These are phyloP conservation scores for Drosophila nannoptera DNA, from an alignment of 1,140 invertebrate genomes.

Conservation along the genomic window DNA sequence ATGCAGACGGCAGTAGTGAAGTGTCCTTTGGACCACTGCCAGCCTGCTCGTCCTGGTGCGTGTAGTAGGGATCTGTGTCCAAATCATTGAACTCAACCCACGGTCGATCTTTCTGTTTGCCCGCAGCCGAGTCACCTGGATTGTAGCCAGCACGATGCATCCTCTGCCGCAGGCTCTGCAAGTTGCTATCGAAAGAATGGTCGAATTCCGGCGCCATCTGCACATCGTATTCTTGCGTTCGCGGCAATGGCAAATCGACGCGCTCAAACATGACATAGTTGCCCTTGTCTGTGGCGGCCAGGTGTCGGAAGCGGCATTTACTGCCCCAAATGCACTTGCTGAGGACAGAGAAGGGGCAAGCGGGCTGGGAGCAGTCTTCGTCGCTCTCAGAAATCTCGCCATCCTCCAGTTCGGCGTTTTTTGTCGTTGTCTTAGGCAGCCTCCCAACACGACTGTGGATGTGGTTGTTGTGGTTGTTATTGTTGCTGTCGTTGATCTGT, in stretches of 20 bases:
- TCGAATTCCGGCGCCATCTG: neutral
- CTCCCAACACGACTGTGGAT: too few species aligned
- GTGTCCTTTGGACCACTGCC: neutral
- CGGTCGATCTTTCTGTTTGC: neutral
- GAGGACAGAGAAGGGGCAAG: slow-evolving; percentile 37
- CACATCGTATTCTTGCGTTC: neutral
- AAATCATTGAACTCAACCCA: slow-evolving; percentile 20
- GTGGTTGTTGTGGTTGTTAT: neutral
- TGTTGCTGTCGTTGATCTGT: neutral
- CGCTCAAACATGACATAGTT: slow-evolving; percentile 58
- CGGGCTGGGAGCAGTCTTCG: neutral
- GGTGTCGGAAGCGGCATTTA: slow-evolving; percentile 42
- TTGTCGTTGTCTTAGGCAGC: too few species aligned
- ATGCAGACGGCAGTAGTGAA: neutral
- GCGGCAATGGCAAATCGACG: slow-evolving; percentile 18
- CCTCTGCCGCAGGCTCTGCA: neutral
- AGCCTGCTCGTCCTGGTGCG: neutral
- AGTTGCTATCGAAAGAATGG: slow-evolving; percentile 11
- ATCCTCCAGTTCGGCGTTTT: slow-evolving; percentile 35
- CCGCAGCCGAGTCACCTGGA: neutral
- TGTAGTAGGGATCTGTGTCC: slow-evolving; percentile 44
- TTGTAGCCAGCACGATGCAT: slow-evolving; percentile 21
- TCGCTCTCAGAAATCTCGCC: slow-evolving; percentile 29
- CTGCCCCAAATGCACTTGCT: slow-evolving; percentile 38
- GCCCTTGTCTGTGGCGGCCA: neutral